phyloP scores from a whole-genome alignment of 2,888 invertebrate genomes.

The Hymenopus coronatus region DNA sequence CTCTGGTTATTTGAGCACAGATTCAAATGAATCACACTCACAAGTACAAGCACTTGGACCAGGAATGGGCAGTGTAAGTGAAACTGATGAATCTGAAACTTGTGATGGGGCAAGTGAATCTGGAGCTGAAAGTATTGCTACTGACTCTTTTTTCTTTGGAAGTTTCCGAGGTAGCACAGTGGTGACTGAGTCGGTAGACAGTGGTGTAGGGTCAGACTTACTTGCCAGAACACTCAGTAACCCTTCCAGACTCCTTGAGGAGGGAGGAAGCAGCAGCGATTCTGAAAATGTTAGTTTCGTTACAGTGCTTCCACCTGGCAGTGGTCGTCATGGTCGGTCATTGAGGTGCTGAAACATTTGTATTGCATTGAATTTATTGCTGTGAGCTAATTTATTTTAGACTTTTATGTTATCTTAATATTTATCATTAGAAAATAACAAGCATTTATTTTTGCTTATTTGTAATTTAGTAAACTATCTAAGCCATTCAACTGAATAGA shows the following conservation, averaged over 20 bases:
- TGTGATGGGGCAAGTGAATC: slow-evolving; percentile 82
- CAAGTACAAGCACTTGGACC: slow-evolving; percentile 40
- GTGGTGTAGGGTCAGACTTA: slow-evolving; percentile 42
- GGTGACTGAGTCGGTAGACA: slow-evolving; percentile 43
- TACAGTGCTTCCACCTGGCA: slow-evolving; percentile 46
- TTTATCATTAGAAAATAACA: not conserved
- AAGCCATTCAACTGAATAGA: too few species aligned
- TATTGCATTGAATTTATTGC: not conserved
- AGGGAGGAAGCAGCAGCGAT: slow-evolving; percentile 44
- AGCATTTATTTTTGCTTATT: too few species aligned
- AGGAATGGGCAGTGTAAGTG: slow-evolving; percentile 57
- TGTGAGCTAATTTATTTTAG: not conserved
- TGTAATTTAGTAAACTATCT: too few species aligned
- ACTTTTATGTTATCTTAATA: not conserved
- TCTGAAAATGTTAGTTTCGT: slow-evolving; percentile 52
- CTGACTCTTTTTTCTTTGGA: slow-evolving; percentile 82
- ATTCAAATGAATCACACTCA: slow-evolving; percentile 55
- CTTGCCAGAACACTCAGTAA: not conserved
- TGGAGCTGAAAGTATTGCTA: slow-evolving; percentile 82
- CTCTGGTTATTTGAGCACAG: slow-evolving; percentile 82
- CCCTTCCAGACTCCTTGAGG: not conserved
- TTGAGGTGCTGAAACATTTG: not conserved
- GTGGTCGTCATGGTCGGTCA: slow-evolving; percentile 31
- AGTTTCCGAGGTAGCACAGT: slow-evolving; percentile 43
- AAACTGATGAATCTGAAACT: slow-evolving; percentile 70